Conservation (phyloP, 2,888 invertebrate genomes). For the Synergus laeviventris region DNA sequence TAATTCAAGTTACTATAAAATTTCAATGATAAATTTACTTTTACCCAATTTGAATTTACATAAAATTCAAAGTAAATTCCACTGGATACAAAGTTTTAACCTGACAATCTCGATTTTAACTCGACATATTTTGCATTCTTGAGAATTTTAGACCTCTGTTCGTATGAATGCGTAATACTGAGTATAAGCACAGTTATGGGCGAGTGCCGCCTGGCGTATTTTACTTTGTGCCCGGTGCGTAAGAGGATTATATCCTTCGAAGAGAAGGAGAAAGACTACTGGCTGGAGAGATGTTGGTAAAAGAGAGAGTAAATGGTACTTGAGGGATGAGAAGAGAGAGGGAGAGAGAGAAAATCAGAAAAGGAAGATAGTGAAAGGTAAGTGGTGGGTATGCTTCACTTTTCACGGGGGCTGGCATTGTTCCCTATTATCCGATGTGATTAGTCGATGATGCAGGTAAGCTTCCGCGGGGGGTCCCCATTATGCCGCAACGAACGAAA, state of each 20-base stretch:
- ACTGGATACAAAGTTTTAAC: too few species aligned
- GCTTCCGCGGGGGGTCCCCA: constrained; percentile 75
- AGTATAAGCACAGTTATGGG: constrained; percentile 29
- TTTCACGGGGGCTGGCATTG: constrained; percentile 73
- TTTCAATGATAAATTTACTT: too few species aligned
- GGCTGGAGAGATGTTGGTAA: constrained; percentile 41
- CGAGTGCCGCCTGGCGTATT: constrained; percentile 59
- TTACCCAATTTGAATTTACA: too few species aligned
- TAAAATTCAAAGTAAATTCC: too few species aligned
- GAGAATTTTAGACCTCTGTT: not conserved
- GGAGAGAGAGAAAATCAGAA: constrained; percentile 38
- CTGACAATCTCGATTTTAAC: too few species aligned
- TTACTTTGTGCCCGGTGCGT: constrained; percentile 74
- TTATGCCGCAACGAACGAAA: constrained; percentile 54
- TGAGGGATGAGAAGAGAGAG: constrained; percentile 45
- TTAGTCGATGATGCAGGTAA: constrained; percentile 76
- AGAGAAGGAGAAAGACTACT: constrained; percentile 44
- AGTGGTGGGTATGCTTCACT: constrained; percentile 73
- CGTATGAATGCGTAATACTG: constrained; percentile 55
- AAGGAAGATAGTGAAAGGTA: constrained; percentile 56
- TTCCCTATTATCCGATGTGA: constrained; percentile 75
- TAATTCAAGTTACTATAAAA: too few species aligned
- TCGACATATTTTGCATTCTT: not conserved
- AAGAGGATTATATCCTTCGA: constrained; percentile 73
- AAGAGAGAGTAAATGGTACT: constrained; percentile 48